Conservation (phyloP, 2,888 invertebrate genomes). For the Hesperia comma region DNA sequence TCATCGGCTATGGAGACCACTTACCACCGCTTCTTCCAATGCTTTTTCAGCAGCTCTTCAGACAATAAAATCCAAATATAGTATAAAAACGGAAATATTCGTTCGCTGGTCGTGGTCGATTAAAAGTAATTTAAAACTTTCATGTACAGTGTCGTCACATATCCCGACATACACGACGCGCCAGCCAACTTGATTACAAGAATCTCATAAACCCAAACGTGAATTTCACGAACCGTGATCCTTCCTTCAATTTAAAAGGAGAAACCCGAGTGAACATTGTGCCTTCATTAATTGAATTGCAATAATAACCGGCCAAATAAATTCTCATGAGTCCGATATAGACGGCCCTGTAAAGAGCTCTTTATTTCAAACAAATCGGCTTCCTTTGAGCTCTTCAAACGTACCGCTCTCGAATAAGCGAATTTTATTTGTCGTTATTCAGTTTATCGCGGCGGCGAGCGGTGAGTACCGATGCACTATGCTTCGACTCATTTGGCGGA, state of each 20-base stretch:
- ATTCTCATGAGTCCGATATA: conserved; percentile 73
- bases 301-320: conserved; percentile 78
- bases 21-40: too few species aligned
- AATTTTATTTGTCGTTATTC: conserved; percentile 71
- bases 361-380: conserved; percentile 83
- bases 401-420: conserved; percentile 65
- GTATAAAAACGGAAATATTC: too few species aligned
- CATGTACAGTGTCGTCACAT: not conserved
- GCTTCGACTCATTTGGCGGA: conserved; percentile 13
- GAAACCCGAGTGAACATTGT: conserved; percentile 72
- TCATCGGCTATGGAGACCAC: too few species aligned
- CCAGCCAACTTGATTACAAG: conserved; percentile 21
- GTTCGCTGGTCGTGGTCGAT: too few species aligned
- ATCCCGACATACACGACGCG: not conserved
- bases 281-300: conserved; percentile 77
- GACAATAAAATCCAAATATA: too few species aligned
- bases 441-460: conserved; percentile 52
- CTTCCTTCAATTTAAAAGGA: conserved; percentile 50
- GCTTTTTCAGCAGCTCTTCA: too few species aligned
- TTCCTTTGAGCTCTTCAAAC: conserved; percentile 75
- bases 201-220: conserved; percentile 42
- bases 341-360: conserved; percentile 69
- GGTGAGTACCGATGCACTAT: conserved; percentile 50
- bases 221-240: conserved; percentile 50
- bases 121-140: not conserved